phyloP scores from a whole-genome alignment of 2,888 invertebrate genomes.

The Protonemura montana region DNA sequence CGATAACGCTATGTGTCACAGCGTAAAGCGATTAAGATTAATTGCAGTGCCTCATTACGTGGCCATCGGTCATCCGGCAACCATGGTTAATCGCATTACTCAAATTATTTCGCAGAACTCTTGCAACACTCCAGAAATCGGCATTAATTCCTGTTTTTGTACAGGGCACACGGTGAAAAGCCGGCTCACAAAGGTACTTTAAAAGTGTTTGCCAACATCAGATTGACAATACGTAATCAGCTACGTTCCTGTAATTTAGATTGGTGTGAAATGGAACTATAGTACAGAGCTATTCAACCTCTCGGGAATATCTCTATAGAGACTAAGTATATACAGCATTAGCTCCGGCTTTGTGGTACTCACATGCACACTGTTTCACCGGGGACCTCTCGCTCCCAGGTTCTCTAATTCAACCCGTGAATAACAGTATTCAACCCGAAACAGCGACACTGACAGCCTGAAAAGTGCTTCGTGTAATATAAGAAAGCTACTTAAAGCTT shows the following conservation, averaged over 20 bases:
- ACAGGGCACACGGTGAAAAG: not conserved
- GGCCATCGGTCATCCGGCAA: not conserved
- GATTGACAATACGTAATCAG: not conserved
- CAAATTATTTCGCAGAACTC: not conserved
- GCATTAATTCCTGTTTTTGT: not conserved
- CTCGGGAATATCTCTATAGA: not conserved
- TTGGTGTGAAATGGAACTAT: not conserved
- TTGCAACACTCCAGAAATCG: not conserved
- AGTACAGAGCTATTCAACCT: not conserved
- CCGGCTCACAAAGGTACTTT: not conserved
- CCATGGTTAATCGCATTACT: not conserved
- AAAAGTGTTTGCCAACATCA: not conserved
- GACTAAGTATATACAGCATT: not conserved
- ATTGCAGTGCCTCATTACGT: not conserved
- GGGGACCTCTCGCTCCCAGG: not conserved
- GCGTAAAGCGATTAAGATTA: not conserved
- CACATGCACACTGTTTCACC: not conserved
- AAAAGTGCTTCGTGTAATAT: not conserved
- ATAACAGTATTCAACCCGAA: not conserved
- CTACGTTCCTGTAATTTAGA: not conserved
- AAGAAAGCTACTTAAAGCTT: conserved; percentile 7
- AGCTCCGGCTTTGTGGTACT: not conserved
- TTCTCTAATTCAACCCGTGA: not conserved
- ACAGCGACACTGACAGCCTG: not conserved
- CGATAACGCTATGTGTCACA: not conserved